Conservation (phyloP, 2,888 invertebrate genomes). For the Poecilobothrus nobilitatus region DNA sequence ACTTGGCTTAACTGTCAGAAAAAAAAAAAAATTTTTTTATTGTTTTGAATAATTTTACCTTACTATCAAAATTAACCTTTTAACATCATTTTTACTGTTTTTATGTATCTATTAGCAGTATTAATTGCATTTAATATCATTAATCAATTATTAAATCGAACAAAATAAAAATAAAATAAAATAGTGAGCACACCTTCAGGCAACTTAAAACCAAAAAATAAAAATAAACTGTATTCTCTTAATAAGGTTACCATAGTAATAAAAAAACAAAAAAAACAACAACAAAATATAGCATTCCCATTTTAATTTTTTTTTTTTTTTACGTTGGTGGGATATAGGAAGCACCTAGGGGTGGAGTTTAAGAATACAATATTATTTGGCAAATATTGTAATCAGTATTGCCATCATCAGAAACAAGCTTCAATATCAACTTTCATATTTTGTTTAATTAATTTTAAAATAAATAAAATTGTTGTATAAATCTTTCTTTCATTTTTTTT, state of each 20-base stretch:
- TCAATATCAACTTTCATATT: neutral
- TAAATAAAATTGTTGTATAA: no score
- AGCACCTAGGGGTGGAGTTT: neutral
- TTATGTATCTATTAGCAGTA: no score
- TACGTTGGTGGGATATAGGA: constrained; percentile 10
- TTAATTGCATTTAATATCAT: no score
- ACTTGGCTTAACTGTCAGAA: no score
- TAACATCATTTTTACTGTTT: no score
- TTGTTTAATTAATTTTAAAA: neutral
- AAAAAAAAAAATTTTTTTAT: no score
- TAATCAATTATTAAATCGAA: no score
- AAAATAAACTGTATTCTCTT: neutral
- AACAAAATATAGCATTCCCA: neutral
- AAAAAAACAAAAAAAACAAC: neutral
- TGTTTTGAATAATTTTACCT: no score
- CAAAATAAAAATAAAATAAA: neutral
- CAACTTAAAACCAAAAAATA: neutral
- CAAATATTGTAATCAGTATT: no score
- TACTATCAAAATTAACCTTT: no score
- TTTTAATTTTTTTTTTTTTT: neutral
- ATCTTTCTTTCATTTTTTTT: neutral
- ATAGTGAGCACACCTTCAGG: neutral
- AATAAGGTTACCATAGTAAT: neutral
- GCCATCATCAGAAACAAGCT: neutral
- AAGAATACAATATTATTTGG: no score